A percentile compares a stretch with the other conserved stretches of the same genome.
Evolutionary conservation across 2,888 invertebrate genomes (phyloP).

Genomic region (Laothoe populi): DNA sequence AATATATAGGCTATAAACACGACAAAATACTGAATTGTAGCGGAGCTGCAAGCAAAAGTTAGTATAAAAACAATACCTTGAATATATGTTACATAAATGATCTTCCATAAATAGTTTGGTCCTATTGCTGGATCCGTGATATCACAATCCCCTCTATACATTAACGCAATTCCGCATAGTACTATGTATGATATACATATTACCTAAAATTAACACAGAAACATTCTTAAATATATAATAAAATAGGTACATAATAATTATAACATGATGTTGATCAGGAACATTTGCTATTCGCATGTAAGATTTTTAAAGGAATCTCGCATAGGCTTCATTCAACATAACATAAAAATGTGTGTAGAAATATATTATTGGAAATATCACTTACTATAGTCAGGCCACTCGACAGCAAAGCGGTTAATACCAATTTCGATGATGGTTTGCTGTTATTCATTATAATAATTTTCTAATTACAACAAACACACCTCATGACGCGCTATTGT

Average conservation of each 20-base stretch:
- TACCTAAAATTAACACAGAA: slow-evolving; percentile 4
- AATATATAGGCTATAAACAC: no score
- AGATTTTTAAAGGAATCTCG: background rate
- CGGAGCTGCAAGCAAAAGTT: no score
- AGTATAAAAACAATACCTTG: slow-evolving; percentile 48
- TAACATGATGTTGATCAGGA: background rate
- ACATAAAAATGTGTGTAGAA: background rate
- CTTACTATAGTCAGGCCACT: slow-evolving; percentile 63
- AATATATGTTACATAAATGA: slow-evolving; percentile 52
- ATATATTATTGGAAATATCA: slow-evolving; percentile 31
- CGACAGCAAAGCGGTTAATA: slow-evolving; percentile 51
- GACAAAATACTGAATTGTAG: background rate
- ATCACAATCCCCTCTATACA: slow-evolving; percentile 51
- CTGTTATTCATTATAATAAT: slow-evolving; percentile 44
- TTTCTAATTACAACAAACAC: slow-evolving; percentile 40
- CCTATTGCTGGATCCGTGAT: slow-evolving; percentile 27
- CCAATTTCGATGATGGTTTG: slow-evolving; percentile 48
- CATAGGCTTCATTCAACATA: background rate
- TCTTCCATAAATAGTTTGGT: slow-evolving; percentile 47
- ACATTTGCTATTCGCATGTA: no score
- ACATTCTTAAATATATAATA: background rate
- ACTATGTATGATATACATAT: slow-evolving; percentile 42
- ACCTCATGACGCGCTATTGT: slow-evolving; percentile 55
- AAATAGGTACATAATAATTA: background rate
- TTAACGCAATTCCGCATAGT: slow-evolving; percentile 49